Conservation (phyloP, 2,797 vertebrate species). For the Luscinia luscinia region DNA sequence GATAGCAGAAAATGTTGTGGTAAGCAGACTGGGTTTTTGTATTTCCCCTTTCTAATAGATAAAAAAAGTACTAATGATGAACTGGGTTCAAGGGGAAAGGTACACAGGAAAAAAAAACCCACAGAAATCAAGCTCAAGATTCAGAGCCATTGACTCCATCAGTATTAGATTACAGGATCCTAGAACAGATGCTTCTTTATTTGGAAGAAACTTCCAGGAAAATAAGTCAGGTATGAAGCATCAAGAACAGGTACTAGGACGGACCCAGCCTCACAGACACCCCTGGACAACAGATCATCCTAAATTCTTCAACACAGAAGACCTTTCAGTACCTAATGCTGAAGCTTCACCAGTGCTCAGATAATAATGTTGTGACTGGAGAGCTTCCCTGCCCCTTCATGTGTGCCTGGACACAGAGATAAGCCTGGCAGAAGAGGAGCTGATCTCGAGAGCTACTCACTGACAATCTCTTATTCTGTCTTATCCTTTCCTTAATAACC, state of each 20-base stretch:
- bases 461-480: not conserved
- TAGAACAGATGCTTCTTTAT: not conserved
- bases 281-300: not conserved
- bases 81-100: not conserved
- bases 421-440: not conserved
- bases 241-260: not conserved
- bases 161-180: not conserved
- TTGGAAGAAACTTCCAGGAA: not conserved
- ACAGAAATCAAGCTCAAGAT: not conserved
- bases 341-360: not conserved
- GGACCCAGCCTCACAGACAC: accelerated
- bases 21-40: not conserved
- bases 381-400: not conserved
- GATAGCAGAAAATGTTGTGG: not conserved
- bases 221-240: accelerated
- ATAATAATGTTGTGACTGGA: not conserved
- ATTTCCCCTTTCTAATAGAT: not conserved
- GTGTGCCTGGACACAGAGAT: accelerated
- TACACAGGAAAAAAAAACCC: not conserved
- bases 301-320: not conserved
- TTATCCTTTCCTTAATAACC: not conserved
- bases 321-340: not conserved
- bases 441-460: not conserved
- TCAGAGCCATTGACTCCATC: not conserved
- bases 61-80: not conserved